phyloP scores from a whole-genome alignment of 2,113 vertebrate species.

The Alethe castanea region DNA sequence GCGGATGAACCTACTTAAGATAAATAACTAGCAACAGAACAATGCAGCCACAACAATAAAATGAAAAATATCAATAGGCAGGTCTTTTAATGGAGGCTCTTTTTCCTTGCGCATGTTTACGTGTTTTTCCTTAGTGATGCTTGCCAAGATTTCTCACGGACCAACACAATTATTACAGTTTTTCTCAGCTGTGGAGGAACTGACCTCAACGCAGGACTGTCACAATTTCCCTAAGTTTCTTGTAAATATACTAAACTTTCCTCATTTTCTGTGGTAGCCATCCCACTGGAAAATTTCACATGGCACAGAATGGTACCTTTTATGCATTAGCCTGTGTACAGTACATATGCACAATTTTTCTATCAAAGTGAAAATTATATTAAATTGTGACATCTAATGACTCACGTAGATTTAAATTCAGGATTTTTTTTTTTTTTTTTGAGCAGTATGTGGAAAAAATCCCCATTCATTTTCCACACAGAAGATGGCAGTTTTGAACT shows the following conservation, averaged over 20 bases:
- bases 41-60: background rate
- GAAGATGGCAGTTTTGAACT: constrained; percentile 7
- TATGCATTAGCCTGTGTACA: background rate
- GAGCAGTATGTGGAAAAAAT: background rate
- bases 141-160: constrained; percentile 23
- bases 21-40: background rate
- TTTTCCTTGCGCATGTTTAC: background rate
- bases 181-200: background rate
- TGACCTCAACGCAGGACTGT: background rate
- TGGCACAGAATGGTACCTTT: background rate
- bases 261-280: background rate
- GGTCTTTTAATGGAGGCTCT: constrained; percentile 2
- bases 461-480: background rate
- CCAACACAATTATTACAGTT: background rate
- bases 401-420: background rate
- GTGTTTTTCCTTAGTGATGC: background rate
- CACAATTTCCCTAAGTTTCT: background rate
- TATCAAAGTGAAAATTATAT: background rate
- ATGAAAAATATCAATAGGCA: background rate
- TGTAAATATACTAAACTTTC: background rate
- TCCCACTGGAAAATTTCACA: background rate
- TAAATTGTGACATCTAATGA: constrained; percentile 45
- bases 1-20: background rate
- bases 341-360: background rate
- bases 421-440: background rate